Percentiles rank a stretch among this genome's conserved stretches.
These are phyloP conservation scores for Eilema caniola DNA, from an alignment of 2,888 invertebrate genomes.

Conservation along the genomic window DNA sequence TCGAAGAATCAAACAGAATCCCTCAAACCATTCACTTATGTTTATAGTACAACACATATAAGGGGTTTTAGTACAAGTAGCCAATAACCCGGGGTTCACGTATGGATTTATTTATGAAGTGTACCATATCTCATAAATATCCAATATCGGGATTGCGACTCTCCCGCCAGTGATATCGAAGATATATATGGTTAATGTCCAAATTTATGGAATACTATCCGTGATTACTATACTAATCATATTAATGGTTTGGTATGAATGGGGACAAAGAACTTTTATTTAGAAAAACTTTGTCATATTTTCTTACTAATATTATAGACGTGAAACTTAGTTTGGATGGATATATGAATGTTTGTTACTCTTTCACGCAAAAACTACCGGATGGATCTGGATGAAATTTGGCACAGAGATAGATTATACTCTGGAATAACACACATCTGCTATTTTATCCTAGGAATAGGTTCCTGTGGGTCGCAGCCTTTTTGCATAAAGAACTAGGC, in stretches of 20 bases:
- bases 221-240: conserved; percentile 15
- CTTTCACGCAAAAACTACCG: too few species aligned
- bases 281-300: neutral
- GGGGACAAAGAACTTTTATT: neutral
- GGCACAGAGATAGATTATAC: too few species aligned
- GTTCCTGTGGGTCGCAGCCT: too few species aligned
- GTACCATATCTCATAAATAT: conserved; percentile 74
- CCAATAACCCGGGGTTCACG: conserved; percentile 55
- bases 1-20: conserved; percentile 9
- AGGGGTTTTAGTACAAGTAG: conserved; percentile 33
- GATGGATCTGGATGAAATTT: too few species aligned
- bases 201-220: conserved; percentile 17
- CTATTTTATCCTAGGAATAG: too few species aligned
- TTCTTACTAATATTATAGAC: too few species aligned
- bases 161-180: conserved; percentile 27
- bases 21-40: conserved; percentile 28
- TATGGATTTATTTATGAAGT: conserved; percentile 79
- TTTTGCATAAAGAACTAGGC: too few species aligned
- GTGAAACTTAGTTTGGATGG: too few species aligned
- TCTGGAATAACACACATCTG: too few species aligned
- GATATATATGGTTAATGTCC: conserved; percentile 22
- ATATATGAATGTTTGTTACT: too few species aligned
- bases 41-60: conserved; percentile 28
- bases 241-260: neutral
- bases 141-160: conserved; percentile 73